Evolutionary conservation across 2,797 vertebrate genomes (phyloP).

Genomic region (Coendou prehensilis): DNA sequence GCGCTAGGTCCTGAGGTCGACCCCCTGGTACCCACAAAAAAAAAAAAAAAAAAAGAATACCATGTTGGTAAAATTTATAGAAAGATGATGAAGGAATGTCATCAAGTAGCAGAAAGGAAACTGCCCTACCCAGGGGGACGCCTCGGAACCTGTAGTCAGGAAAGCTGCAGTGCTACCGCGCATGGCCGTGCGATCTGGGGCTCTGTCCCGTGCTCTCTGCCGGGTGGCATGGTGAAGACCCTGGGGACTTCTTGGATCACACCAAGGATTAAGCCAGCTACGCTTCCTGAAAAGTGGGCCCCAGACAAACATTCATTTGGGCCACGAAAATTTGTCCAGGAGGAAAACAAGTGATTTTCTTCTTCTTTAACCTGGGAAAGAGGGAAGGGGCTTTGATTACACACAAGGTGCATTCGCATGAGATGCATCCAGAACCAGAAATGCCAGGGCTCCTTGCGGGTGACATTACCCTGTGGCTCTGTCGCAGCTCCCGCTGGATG

Average conservation of each 20-base stretch:
- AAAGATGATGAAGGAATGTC: not conserved
- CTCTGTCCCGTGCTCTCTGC: no score
- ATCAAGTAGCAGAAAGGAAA: not conserved
- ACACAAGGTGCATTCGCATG: rapidly evolving
- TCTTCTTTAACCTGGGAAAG: not conserved
- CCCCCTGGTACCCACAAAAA: no score
- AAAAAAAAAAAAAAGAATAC: not conserved
- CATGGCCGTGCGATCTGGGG: not conserved
- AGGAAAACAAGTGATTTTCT: not conserved
- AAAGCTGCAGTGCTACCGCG: no score
- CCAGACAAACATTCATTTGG: rapidly evolving
- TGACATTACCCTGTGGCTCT: not conserved
- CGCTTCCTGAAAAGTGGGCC: rapidly evolving
- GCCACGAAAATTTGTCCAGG: no score
- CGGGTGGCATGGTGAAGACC: rapidly evolving
- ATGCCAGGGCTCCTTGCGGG: not conserved
- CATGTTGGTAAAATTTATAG: not conserved
- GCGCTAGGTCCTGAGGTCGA: no score
- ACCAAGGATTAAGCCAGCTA: rapidly evolving
- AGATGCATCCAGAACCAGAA: no score
- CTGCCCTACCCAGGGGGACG: not conserved
- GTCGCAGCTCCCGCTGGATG: conserved; percentile 85
- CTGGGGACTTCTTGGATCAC: rapidly evolving
- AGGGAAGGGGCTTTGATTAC: not conserved
- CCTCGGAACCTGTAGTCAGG: not conserved